phyloP scores from a whole-genome alignment of 2,888 invertebrate species.

The Mamestra brassicae region DNA sequence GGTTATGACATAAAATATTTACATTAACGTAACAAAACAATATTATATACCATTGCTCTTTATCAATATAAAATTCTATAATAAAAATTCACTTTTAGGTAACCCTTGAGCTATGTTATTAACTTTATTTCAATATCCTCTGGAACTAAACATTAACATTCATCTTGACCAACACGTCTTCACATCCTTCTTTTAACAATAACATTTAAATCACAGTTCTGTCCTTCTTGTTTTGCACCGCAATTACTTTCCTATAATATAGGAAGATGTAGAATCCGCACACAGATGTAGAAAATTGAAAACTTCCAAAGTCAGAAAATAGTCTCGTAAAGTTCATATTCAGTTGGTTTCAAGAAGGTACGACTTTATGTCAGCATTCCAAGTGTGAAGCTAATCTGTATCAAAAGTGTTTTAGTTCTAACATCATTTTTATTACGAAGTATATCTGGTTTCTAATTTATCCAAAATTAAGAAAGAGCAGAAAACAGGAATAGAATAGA shows the following conservation, averaged over 20 bases:
- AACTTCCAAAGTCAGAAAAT: constrained; percentile 47
- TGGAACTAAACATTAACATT: constrained; percentile 67
- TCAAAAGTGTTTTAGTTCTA: constrained; percentile 29
- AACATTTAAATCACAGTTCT: constrained; percentile 85
- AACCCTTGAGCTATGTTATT: constrained; percentile 78
- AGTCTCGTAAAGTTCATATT: constrained; percentile 25
- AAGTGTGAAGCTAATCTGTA: constrained; percentile 31
- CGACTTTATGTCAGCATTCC: constrained; percentile 29
- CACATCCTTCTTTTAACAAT: constrained; percentile 73
- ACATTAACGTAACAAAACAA: constrained; percentile 78
- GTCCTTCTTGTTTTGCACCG: constrained; percentile 74
- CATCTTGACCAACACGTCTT: constrained; percentile 66
- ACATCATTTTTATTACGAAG: constrained; percentile 1
- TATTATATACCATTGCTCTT: constrained; percentile 80
- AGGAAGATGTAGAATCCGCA: constrained; percentile 65
- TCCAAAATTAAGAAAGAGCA: constrained; percentile 55
- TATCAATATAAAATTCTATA: constrained; percentile 77
- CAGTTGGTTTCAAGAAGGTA: constrained; percentile 40
- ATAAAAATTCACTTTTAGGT: constrained; percentile 70
- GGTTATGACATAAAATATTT: constrained; percentile 83
- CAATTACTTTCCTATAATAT: constrained; percentile 67
- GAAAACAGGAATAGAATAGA: constrained; percentile 51
- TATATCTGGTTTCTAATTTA: constrained; percentile 43
- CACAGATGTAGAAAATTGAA: constrained; percentile 49
- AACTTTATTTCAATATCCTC: constrained; percentile 67